phyloP scores from a whole-genome alignment of 2,888 invertebrate species.

The Cotesia congregata region DNA sequence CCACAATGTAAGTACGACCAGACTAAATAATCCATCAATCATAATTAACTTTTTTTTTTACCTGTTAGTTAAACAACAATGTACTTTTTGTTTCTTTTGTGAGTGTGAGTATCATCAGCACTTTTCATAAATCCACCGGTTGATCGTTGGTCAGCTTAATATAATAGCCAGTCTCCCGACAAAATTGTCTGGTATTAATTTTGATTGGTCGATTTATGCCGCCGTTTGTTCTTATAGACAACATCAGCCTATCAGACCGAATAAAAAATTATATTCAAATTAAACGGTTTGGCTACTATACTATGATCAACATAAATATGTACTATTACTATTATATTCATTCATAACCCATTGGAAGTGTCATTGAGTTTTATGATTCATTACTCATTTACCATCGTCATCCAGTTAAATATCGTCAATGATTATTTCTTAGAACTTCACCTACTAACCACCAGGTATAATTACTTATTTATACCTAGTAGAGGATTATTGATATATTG shows the following conservation, averaged over 20 bases:
- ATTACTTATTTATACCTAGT: background rate
- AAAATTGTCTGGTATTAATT: background rate
- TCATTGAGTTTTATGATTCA: too few species aligned
- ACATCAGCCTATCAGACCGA: slow-evolving; percentile 13
- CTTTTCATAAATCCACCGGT: slow-evolving; percentile 2
- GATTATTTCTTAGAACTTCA: too few species aligned
- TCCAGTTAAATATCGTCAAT: too few species aligned
- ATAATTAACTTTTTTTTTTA: slow-evolving; percentile 7
- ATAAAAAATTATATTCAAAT: background rate
- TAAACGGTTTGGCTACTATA: background rate
- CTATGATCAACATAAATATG: too few species aligned
- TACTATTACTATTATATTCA: too few species aligned
- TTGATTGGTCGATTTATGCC: background rate
- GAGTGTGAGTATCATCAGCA: background rate
- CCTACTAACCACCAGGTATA: too few species aligned
- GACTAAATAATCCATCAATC: slow-evolving; percentile 14
- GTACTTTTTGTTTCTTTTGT: slow-evolving; percentile 11
- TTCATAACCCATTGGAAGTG: too few species aligned
- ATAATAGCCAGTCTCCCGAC: background rate
- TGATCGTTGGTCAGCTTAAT: background rate
- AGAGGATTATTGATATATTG: background rate
- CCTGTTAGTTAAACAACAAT: background rate
- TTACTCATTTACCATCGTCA: too few species aligned
- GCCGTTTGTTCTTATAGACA: background rate
- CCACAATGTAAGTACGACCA: slow-evolving; percentile 57